These are phyloP conservation scores for Etheostoma cragini DNA, from an alignment of 2,113 vertebrate species.

Conservation along the genomic window DNA sequence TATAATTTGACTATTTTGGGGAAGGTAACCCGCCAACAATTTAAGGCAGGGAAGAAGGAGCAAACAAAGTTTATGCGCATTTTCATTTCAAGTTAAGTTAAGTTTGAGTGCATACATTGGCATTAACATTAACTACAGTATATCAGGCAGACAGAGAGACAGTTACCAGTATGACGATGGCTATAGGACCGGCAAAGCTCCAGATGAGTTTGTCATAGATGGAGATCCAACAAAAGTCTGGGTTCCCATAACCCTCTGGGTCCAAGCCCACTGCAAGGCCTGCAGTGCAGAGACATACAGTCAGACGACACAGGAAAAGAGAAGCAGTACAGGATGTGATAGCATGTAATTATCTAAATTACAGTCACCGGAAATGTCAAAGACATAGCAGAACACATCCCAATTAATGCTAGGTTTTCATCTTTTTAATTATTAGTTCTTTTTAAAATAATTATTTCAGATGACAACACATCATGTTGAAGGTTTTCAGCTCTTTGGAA, in stretches of 20 bases:
- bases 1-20: neutral
- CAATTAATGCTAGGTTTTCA: neutral
- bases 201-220: conserved; percentile 97
- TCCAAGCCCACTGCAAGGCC: conserved; percentile 95
- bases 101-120: neutral
- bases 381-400: neutral
- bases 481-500: neutral
- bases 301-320: conserved; percentile 19
- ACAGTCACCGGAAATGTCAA: neutral
- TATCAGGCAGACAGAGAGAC: conserved; percentile 5
- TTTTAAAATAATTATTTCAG: neutral
- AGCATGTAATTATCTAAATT: neutral
- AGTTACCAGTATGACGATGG: conserved; percentile 93
- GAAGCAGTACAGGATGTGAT: neutral
- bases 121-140: neutral
- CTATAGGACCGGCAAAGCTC: conserved; percentile 97
- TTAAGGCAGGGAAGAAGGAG: neutral
- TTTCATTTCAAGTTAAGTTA: too few relatives aligned
- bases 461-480: neutral
- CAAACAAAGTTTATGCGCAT: too few relatives aligned
- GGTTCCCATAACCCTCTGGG: conserved; percentile 97
- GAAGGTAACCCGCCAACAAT: neutral
- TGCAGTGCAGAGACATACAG: conserved; percentile 65
- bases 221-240: conserved; percentile 99
- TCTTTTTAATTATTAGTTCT: neutral